Base-by-base conservation (phyloP, 2,113 vertebrate genomes). In the Hypocryptadius cinnamomeus region DNA sequence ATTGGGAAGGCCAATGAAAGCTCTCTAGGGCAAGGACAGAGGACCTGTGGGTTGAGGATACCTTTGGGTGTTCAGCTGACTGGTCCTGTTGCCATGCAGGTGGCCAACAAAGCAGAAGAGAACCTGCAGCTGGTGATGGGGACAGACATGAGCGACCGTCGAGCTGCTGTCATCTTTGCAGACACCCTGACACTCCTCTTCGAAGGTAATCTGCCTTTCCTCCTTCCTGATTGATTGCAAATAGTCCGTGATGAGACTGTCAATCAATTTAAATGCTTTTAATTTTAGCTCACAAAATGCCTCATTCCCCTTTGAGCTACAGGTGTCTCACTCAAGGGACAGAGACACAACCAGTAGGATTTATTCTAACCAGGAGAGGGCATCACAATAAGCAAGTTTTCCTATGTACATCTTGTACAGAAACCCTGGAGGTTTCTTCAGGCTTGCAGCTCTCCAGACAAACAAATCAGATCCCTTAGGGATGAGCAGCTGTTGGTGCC, bases 101-200 rank as follows among this genome's bases (percentile, higher is more conserved):
- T 99, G 59, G 99, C 98, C 56, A 98, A 93, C 92, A 99, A 99
- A 97, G 98, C 99, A 33, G 98, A 99, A 77, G 99, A 99, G 95
- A 99, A 99, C 96, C 97, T 99, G 48, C 93, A 98, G 18, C 74
- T 99, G 85, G 99, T 99, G 23, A 96, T 99, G 86, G 98, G 98
- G 70, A 98, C 98, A 13, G 99, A 99, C 68, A 96, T 99, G 96
- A 97, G 97, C 31, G 99, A 99, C 74, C 98, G 98, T 57, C 98
- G 99, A 93, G 98, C 99, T 25, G 98, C 98, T 9, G 97, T 99
- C 76, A 97, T 99, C 77, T 99, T 99, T 94, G 99, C 99, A 28
- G 99, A 99, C 85, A 99, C 99, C 2, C 97, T 99, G 78, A 99
- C 99, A 0, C 98, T 99, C 66, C 98, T 99, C 30, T 98, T 99